Percentiles rank a stretch among this genome's conserved stretches.
These are phyloP conservation scores for Microctenopoma lineatum DNA, from an alignment of 2,797 vertebrate species.

Conservation along the genomic window DNA sequence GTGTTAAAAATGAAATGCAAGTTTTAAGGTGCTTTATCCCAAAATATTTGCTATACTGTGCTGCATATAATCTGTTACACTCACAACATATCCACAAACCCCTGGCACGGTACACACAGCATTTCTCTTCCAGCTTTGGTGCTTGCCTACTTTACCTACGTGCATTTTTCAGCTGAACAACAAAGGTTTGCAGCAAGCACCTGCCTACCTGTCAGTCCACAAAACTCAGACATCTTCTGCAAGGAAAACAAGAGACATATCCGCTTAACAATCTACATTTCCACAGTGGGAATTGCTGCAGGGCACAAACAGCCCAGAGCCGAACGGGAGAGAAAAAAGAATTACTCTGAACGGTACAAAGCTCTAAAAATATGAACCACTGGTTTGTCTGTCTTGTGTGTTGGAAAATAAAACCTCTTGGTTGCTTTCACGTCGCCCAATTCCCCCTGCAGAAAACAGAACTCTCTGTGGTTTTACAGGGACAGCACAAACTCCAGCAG, in stretches of 20 bases:
- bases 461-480: conserved; percentile 69
- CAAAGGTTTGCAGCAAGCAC: conserved; percentile 36
- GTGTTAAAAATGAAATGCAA: not conserved
- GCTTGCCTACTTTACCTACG: conserved; percentile 29
- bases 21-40: not conserved
- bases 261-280: conserved; percentile 59
- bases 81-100: conserved; percentile 10
- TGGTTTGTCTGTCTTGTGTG: conserved; percentile 51
- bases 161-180: conserved; percentile 38
- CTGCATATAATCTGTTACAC: conserved; percentile 3
- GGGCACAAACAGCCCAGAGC: conserved; percentile 63
- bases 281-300: conserved; percentile 49
- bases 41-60: conserved; percentile 6
- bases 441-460: conserved; percentile 58
- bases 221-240: conserved; percentile 35
- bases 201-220: conserved; percentile 44
- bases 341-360: conserved; percentile 55
- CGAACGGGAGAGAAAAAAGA: conserved; percentile 53
- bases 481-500: conserved; percentile 49
- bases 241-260: conserved; percentile 52
- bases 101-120: conserved; percentile 8
- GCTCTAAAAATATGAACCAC: conserved; percentile 60
- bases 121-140: conserved; percentile 15
- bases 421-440: conserved; percentile 61
- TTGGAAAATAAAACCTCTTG: conserved; percentile 64